Conservation (phyloP, 2,888 invertebrate species). For the Orchesella flavescens region DNA sequence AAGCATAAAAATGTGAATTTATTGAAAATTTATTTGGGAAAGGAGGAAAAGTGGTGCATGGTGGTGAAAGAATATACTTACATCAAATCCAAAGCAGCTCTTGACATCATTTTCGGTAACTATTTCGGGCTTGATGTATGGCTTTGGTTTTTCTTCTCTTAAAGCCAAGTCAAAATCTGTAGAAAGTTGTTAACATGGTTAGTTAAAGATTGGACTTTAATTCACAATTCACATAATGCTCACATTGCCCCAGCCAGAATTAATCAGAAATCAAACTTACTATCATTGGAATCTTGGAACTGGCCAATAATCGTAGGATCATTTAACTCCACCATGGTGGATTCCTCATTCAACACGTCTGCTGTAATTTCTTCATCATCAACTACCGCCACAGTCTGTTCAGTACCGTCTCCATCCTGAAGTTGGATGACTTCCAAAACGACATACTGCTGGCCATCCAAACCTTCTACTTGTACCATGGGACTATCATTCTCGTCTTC, state of each 20-base stretch:
- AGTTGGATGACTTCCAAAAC: constrained; percentile 91
- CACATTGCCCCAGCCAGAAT: neutral
- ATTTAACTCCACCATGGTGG: constrained; percentile 73
- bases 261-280: constrained; percentile 21
- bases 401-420: constrained; percentile 75
- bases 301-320: constrained; percentile 72
- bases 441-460: constrained; percentile 88
- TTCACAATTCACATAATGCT: neutral
- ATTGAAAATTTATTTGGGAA: no score
- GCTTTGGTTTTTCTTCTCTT: constrained; percentile 66
- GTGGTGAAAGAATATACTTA: constrained; percentile 73
- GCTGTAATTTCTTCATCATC: constrained; percentile 76
- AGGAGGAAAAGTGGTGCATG: neutral
- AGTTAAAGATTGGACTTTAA: neutral
- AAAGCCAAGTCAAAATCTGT: constrained; percentile 74
- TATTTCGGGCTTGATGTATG: constrained; percentile 75
- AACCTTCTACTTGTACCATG: constrained; percentile 81
- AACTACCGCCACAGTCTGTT: constrained; percentile 76
- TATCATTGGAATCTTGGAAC: constrained; percentile 51
- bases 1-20: constrained; percentile 6
- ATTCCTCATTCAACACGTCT: constrained; percentile 75
- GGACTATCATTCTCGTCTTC: constrained; percentile 78
- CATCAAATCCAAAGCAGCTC: constrained; percentile 88
- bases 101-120: constrained; percentile 81
- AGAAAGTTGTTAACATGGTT: neutral